phyloP scores from a whole-genome alignment of 2,113 vertebrate species.

The Ornithorhynchus anatinus region DNA sequence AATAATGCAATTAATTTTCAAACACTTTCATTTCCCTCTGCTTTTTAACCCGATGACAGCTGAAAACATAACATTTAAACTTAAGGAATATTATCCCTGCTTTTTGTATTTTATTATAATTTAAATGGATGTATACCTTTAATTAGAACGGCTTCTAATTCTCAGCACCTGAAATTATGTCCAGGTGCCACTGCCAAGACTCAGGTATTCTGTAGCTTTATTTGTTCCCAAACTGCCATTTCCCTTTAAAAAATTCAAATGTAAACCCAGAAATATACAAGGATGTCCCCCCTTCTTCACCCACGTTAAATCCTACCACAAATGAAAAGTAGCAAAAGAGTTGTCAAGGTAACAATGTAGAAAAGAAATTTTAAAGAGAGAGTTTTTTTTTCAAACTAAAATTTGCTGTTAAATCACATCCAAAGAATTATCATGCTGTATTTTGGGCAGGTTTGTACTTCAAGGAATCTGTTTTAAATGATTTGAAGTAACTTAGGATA shows the following conservation, averaged over 20 bases:
- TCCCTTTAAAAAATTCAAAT: background rate
- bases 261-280: slow-evolving; percentile 26
- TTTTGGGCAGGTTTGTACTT: background rate
- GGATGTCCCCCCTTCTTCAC: slow-evolving; percentile 42
- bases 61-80: slow-evolving; percentile 42
- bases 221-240: slow-evolving; percentile 17
- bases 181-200: slow-evolving; percentile 36
- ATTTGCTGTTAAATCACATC: slow-evolving; percentile 19
- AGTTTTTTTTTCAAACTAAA: slow-evolving; percentile 25
- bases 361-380: slow-evolving; percentile 67
- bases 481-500: background rate
- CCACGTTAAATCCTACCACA: slow-evolving; percentile 38
- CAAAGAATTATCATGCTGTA: background rate
- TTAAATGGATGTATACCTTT: too few species aligned
- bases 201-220: background rate
- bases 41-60: slow-evolving; percentile 35
- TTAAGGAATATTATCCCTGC: background rate
- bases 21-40: slow-evolving; percentile 54
- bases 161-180: slow-evolving; percentile 53
- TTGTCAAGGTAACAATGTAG: slow-evolving; percentile 72
- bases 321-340: slow-evolving; percentile 57
- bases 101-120: slow-evolving; percentile 6
- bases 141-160: slow-evolving; percentile 48
- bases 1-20: slow-evolving; percentile 69
- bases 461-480: slow-evolving; percentile 15